Percentiles rank a stretch among this genome's conserved stretches.
phyloP scores from a whole-genome alignment of 2,113 vertebrate species.

The Mormyrus iriodes region DNA sequence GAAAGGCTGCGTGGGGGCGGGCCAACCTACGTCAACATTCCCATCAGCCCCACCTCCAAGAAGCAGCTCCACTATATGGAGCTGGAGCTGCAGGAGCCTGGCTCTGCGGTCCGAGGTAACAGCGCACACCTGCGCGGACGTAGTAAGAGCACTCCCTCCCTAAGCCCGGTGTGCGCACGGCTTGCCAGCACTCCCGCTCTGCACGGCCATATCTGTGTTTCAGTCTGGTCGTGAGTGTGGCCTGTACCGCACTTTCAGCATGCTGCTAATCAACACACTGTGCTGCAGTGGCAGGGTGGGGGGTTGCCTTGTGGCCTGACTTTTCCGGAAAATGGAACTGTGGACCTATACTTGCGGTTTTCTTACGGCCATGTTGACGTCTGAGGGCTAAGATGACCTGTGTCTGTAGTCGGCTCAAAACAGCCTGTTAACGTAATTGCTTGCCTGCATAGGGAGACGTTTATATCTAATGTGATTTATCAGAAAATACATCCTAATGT shows the following conservation, averaged over 20 bases:
- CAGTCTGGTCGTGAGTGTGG: too few relatives aligned
- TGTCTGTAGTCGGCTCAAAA: neutral
- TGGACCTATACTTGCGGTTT: neutral
- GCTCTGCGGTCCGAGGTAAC: slow-evolving; percentile 65
- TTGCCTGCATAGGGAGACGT: neutral
- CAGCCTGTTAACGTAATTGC: neutral
- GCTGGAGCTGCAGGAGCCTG: slow-evolving; percentile 64
- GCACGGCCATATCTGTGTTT: neutral
- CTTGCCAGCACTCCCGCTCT: neutral
- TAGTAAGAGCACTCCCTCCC: slow-evolving; percentile 27
- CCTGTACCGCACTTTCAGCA: neutral
- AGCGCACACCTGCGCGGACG: slow-evolving; percentile 28
- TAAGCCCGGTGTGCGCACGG: neutral
- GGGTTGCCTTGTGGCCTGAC: neutral
- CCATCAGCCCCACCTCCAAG: slow-evolving; percentile 63
- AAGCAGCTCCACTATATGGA: slow-evolving; percentile 74
- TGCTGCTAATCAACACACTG: neutral
- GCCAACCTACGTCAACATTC: slow-evolving; percentile 76
- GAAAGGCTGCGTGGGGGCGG: slow-evolving; percentile 46
- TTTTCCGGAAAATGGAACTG: neutral
- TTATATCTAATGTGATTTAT: neutral
- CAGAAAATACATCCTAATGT: neutral
- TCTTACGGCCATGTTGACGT: neutral
- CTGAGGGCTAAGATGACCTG: neutral
- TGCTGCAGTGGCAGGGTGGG: neutral